Evolutionary conservation across 2,888 invertebrate genomes (phyloP).

Genomic region (Phanerotoma sp.): DNA sequence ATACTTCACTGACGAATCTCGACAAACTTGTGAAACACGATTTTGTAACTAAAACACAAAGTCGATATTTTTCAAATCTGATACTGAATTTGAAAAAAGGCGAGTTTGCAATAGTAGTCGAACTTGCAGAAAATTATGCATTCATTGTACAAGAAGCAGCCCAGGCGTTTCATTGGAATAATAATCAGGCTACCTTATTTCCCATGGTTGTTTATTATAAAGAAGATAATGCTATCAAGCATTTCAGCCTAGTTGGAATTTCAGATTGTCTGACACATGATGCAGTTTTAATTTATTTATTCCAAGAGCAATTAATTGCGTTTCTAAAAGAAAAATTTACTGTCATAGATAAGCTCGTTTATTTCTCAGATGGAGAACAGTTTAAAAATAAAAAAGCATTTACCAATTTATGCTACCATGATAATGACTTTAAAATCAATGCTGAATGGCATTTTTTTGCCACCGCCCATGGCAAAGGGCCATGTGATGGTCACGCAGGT

Average conservation of each 20-base stretch:
- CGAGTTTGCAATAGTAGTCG: constrained; percentile 26
- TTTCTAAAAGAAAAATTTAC: background rate
- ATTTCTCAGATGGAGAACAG: constrained; percentile 5
- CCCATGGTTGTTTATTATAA: constrained; percentile 30
- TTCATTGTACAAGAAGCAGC: constrained; percentile 35
- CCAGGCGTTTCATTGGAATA: constrained; percentile 33
- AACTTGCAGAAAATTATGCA: constrained; percentile 38
- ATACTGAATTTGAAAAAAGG: constrained; percentile 12
- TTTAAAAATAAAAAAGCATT: constrained; percentile 7
- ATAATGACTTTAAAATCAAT: constrained; percentile 3
- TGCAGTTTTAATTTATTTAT: background rate
- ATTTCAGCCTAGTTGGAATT: background rate
- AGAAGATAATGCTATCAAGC: background rate
- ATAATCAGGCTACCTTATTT: constrained; percentile 32
- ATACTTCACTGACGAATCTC: background rate
- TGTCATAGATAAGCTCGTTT: background rate
- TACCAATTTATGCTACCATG: constrained; percentile 1
- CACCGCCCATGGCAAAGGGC: constrained; percentile 7
- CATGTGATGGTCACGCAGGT: background rate
- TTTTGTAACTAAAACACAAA: constrained; percentile 26
- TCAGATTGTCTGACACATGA: background rate
- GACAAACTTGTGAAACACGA: constrained; percentile 1
- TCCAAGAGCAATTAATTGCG: background rate
- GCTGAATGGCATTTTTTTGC: constrained; percentile 14
- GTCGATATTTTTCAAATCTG: constrained; percentile 14